A percentile compares a stretch with the other conserved stretches of the same genome.
These are phyloP conservation scores for Geothlypis trichas DNA, from an alignment of 2,113 vertebrate genomes.

Conservation along the genomic window DNA sequence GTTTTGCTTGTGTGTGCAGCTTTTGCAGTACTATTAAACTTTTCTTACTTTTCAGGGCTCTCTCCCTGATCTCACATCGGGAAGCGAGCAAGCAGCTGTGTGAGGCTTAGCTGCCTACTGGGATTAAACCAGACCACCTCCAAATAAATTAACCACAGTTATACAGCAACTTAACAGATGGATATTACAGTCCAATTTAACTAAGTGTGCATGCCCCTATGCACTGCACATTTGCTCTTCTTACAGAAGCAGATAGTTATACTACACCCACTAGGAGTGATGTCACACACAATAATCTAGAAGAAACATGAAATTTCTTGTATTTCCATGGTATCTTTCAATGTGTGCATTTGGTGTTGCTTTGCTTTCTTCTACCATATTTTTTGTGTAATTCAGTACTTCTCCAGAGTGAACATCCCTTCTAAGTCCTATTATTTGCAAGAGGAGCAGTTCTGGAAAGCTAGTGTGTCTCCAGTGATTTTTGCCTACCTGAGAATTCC, in stretches of 20 bases:
- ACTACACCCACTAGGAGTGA: neutral
- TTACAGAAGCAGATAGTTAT: neutral
- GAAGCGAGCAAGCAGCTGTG: rapidly evolving
- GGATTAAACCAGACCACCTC: neutral
- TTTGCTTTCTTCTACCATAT: neutral
- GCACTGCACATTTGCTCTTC: neutral
- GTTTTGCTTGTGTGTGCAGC: neutral
- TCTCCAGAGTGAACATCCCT: neutral
- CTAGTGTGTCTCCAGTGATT: neutral
- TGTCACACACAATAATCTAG: neutral
- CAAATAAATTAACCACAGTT: neutral
- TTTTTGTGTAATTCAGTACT: neutral
- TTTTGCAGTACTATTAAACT: neutral
- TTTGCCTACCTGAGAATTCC: constrained; percentile 89
- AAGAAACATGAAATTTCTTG: neutral
- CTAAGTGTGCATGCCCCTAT: neutral
- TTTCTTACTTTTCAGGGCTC: neutral
- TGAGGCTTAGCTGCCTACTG: neutral
- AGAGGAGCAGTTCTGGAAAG: neutral
- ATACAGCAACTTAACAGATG: neutral
- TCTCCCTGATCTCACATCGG: rapidly evolving
- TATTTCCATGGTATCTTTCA: neutral
- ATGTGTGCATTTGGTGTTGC: neutral
- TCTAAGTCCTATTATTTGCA: neutral
- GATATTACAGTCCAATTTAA: neutral